phyloP scores from a whole-genome alignment of 1,140 invertebrate species.

The Orchesella cincta region DNA sequence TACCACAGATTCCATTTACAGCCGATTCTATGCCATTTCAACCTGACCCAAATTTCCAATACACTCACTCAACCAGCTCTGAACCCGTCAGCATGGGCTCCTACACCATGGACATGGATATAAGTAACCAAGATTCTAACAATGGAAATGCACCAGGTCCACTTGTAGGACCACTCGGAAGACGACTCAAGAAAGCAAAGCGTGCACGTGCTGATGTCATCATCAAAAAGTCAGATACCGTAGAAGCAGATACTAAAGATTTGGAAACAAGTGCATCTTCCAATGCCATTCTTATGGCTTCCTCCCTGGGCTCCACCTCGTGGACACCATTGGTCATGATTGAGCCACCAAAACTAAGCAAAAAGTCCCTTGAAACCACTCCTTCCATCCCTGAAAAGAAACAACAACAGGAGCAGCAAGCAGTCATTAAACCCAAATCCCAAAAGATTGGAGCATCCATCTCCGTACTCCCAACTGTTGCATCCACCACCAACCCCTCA shows the following conservation, averaged over 20 bases:
- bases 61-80: neutral
- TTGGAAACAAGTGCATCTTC: slow-evolving; percentile 12
- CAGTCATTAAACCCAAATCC: neutral
- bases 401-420: neutral
- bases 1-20: neutral
- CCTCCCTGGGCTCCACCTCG: slow-evolving; percentile 12
- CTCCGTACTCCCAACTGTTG: neutral
- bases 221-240: neutral
- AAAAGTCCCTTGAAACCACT: neutral
- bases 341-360: neutral
- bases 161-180: neutral
- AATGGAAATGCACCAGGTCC: neutral
- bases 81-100: neutral
- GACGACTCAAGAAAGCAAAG: neutral
- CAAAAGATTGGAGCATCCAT: neutral
- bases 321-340: slow-evolving; percentile 1
- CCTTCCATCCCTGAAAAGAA: neutral
- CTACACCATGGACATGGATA: slow-evolving; percentile 11
- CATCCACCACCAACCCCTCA: neutral
- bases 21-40: neutral
- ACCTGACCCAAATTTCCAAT: neutral
- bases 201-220: neutral
- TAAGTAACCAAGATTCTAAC: neutral
- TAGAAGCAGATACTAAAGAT: neutral
- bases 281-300: neutral